Evolutionary conservation across 2,888 invertebrate genomes (phyloP).

Genomic region (Drosophila barbarae): DNA sequence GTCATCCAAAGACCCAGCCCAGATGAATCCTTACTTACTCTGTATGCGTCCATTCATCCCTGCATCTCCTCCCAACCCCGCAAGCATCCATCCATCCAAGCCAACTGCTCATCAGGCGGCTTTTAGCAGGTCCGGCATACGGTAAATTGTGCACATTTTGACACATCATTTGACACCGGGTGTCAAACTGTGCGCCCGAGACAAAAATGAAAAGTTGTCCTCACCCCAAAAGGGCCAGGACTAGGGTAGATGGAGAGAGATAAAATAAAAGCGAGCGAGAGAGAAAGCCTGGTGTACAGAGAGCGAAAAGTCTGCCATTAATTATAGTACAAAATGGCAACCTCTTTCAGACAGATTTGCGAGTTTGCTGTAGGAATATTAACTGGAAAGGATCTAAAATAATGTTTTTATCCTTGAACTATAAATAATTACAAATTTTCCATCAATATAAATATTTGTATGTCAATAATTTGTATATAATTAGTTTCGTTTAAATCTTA

Average conservation of each 20-base stretch:
- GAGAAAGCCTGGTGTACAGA: neutral
- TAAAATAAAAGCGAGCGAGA: slow-evolving; percentile 21
- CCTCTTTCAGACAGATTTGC: neutral
- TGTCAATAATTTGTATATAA: no score
- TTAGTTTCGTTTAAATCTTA: no score
- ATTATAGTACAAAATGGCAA: fast-evolving
- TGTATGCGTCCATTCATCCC: neutral
- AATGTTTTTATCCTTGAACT: neutral
- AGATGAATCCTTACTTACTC: neutral
- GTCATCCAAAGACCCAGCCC: slow-evolving; percentile 2
- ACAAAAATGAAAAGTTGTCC: slow-evolving; percentile 69
- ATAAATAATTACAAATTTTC: no score
- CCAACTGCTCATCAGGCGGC: slow-evolving; percentile 32
- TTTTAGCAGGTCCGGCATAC: slow-evolving; percentile 51
- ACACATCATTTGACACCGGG: slow-evolving; percentile 76
- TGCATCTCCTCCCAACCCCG: neutral
- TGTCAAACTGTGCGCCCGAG: slow-evolving; percentile 60
- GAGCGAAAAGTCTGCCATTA: neutral
- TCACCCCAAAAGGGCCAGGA: slow-evolving; percentile 4
- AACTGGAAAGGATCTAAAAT: neutral
- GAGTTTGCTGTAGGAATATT: neutral
- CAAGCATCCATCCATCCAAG: neutral
- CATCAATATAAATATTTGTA: no score
- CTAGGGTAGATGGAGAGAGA: slow-evolving; percentile 6
- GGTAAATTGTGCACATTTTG: slow-evolving; percentile 74